Evolutionary conservation across 2,113 vertebrate genomes (phyloP).

Genomic region (Syrrhaptes paradoxus): DNA sequence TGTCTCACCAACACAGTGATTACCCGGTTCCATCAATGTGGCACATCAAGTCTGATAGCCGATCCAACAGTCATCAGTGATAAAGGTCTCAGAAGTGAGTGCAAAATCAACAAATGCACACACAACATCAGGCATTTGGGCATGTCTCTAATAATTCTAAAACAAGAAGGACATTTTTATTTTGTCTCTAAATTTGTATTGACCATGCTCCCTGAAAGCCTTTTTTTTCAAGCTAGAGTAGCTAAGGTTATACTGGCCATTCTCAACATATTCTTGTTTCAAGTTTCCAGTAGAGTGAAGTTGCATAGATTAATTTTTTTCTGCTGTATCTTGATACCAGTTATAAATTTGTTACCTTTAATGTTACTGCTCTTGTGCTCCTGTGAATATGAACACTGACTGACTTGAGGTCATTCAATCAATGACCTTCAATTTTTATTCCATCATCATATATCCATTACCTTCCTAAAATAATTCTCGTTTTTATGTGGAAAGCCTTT

Average conservation of each 20-base stretch:
- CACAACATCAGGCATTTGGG: background rate
- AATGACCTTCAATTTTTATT: background rate
- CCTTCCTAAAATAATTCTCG: background rate
- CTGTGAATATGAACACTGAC: background rate
- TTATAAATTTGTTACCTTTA: background rate
- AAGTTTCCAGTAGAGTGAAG: background rate
- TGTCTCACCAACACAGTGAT: background rate
- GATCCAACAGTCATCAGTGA: background rate
- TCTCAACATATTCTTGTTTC: background rate
- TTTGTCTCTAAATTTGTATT: background rate
- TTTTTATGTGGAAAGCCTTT: background rate
- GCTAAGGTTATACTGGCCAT: background rate
- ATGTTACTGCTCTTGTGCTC: background rate
- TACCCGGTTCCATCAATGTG: background rate
- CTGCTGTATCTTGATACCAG: background rate
- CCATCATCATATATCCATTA: background rate
- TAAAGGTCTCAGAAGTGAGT: background rate
- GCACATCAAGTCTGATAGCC: background rate
- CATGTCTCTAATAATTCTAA: background rate
- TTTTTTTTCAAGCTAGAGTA: background rate
- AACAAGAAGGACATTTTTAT: background rate
- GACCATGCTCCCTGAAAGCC: background rate
- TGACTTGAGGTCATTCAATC: background rate
- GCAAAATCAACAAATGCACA: background rate
- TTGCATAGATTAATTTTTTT: background rate